Conservation (phyloP, 1,140 invertebrate genomes). For the Polyergus mexicanus region DNA sequence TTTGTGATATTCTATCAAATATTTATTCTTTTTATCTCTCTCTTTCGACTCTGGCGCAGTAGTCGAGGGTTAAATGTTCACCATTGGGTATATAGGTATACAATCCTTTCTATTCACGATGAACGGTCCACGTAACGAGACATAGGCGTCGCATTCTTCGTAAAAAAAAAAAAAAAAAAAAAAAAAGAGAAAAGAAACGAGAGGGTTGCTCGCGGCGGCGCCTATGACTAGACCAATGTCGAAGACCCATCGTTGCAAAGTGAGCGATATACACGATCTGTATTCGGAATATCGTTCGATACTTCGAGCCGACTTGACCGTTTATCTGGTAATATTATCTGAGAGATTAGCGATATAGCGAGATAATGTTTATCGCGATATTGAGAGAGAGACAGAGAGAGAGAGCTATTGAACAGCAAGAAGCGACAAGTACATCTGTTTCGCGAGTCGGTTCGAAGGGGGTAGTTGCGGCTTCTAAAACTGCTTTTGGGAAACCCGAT, state of each 20-base stretch:
- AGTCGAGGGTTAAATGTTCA: constrained; percentile 40
- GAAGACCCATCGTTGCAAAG: constrained; percentile 52
- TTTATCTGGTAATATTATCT: neutral
- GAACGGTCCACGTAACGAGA: constrained; percentile 57
- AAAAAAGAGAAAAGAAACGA: too few species aligned
- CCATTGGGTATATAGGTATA: constrained; percentile 63
- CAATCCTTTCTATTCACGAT: constrained; percentile 65
- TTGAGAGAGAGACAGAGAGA: neutral
- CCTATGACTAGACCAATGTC: constrained; percentile 62
- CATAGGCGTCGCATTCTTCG: constrained; percentile 67
- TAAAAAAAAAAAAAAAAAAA: neutral
- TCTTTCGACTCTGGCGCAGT: neutral
- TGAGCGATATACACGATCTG: constrained; percentile 44
- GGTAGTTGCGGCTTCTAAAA: constrained; percentile 55
- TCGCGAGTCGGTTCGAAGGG: constrained; percentile 57
- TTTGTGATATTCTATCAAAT: too few species aligned
- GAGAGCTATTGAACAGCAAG: neutral
- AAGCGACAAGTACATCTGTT: neutral
- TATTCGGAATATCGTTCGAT: constrained; percentile 55
- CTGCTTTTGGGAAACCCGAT: constrained; percentile 60
- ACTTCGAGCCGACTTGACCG: constrained; percentile 53
- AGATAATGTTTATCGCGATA: constrained; percentile 19
- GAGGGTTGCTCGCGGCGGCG: constrained; percentile 45
- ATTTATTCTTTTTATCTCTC: too few species aligned
- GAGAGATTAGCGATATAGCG: neutral